phyloP scores from a whole-genome alignment of 2,888 invertebrate genomes.

The Pterostichus madidus region DNA sequence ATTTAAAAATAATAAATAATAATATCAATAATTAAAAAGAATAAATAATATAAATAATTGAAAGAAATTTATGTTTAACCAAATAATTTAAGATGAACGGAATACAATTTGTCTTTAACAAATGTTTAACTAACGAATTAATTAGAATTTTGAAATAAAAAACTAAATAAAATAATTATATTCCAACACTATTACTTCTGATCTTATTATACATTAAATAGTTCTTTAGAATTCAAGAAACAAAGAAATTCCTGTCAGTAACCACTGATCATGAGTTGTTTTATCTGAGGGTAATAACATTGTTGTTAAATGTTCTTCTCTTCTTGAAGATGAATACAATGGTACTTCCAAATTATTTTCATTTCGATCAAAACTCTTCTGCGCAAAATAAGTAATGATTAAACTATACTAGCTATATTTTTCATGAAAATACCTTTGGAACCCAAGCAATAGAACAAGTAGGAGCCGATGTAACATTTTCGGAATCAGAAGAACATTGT shows the following conservation, averaged over 20 bases:
- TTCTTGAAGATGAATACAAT: slow-evolving; percentile 73
- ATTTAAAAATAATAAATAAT: too few species aligned
- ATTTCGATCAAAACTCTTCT: slow-evolving; percentile 70
- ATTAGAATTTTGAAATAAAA: too few species aligned
- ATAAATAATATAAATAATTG: too few species aligned
- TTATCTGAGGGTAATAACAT: slow-evolving; percentile 74
- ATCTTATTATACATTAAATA: background rate
- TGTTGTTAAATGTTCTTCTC: slow-evolving; percentile 73
- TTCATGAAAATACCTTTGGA: slow-evolving; percentile 76
- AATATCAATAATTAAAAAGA: too few species aligned
- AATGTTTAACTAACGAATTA: too few species aligned
- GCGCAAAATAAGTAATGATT: slow-evolving; percentile 30
- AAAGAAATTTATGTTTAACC: too few species aligned
- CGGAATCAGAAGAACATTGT: slow-evolving; percentile 80
- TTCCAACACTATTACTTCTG: too few species aligned
- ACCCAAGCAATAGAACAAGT: slow-evolving; percentile 82
- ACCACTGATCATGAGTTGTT: slow-evolving; percentile 79
- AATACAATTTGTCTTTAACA: too few species aligned
- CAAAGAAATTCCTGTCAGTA: slow-evolving; percentile 82
- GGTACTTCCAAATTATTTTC: slow-evolving; percentile 73
- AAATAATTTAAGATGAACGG: too few species aligned
- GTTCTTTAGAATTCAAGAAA: slow-evolving; percentile 77
- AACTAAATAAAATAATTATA: too few species aligned
- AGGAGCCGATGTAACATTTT: slow-evolving; percentile 81
- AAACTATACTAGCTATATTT: slow-evolving; percentile 13